Base-by-base conservation (phyloP, 2,797 vertebrate genomes). In the Parambassis ranga region DNA sequence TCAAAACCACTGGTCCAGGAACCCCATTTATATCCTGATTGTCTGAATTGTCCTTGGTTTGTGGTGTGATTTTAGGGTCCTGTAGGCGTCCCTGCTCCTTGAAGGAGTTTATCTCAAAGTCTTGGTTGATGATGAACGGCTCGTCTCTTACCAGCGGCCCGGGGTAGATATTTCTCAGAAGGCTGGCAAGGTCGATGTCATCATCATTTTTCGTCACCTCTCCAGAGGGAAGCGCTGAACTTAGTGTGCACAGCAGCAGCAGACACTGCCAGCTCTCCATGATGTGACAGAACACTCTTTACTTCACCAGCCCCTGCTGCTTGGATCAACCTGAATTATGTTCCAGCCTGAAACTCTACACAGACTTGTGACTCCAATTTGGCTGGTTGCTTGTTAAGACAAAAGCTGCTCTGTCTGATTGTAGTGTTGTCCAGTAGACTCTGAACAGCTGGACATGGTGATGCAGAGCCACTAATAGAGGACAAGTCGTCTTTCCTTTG, bases 351-450 rank as follows among this genome's bases (percentile, higher is more conserved):
- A 23, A 65, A 50, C 31, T 56, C 52, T 68, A 52, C 22, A 37
- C 39, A 42, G 39, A 53, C 24, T 31, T 89, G 86, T 92, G 91
- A 92, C 75, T 90, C 52, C 65, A 80, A 89, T 93, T 91, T 75
- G 24, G 35, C 61, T 49, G n/a, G 4, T 58, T 42, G 49, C 63
- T 62, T 50, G 28, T 71, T 63, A n/a, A 49, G 72, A 91, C 90
- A 90, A 82, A 77, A 72, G 71, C 50, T 33, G 36, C 77, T 65
- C 62, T 91, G 88, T 88, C 37, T 77, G 75, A 65, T 13, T 49
- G 49, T 44, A 61, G 48, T 53, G 37, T 33, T 2, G 18, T 84
- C 67, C 71, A 65, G 51, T 44, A 63, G 57, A 71, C 56, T 32
- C 51, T 63, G 57, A 68, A 69, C 33, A 46, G 69, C 48, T 39